Base-by-base conservation (phyloP, 2,888 invertebrate genomes). In the Lepas anatifera region DNA sequence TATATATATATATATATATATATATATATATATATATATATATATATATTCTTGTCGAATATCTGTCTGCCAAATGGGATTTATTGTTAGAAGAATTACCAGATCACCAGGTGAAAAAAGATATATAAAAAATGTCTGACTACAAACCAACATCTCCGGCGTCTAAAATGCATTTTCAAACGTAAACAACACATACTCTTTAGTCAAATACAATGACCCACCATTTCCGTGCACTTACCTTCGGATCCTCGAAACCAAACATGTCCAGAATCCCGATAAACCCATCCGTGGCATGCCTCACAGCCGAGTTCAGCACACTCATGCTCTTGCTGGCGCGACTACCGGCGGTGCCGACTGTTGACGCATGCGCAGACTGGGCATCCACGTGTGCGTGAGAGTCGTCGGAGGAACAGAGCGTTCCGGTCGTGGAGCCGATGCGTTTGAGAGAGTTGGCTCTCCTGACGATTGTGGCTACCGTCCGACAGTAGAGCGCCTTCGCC, bases 211-310 rank as follows among this genome's bases (percentile, higher is more conserved):
- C n/a, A n/a, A n/a, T n/a, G n/a, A n/a, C n/a, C n/a, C n/a, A n/a
- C n/a, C n/a, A n/a, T n/a, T n/a, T 3, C 25, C 25, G 25, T 7
- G 16, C 52, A 13, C 29, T 4, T 35, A 58, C 58, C 58, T 73
- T 74, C 76, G 83, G 83, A 77, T 90, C 92, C 82, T 95, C 95
- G 81, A 95, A 95, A 7, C 95, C 95, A 81, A 95, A 95, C 94
- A 96, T 94, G 80, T 96, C 95, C 70, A 96, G 83, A 77, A 96
- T 94, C 64, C 95, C 95, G 75, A 96, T 95, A 81, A 95, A 95
- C 18, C 95, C 95, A 80, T 95, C 94, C 1, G 94, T 94, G 46
- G 93, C 93, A 82, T 93, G 93, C 67, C 92, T 84, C 70, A 95
- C 93, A 1, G 94, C 94, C 80, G 93, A 92, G 81, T 94, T 93